Evolutionary conservation across 2,888 invertebrate species (phyloP).

Genomic region (Tillus elongatus): DNA sequence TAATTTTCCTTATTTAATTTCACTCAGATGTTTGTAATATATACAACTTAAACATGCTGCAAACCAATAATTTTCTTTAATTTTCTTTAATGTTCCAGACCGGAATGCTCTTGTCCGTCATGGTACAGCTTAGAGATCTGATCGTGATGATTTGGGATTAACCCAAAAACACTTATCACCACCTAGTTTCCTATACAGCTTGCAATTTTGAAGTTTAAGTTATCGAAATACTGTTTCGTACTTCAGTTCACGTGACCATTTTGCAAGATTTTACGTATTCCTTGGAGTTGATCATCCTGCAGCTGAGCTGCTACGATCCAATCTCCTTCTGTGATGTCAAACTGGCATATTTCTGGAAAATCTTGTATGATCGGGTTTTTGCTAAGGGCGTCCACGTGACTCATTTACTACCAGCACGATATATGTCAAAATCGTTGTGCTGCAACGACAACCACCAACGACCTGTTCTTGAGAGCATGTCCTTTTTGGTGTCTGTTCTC

Average conservation of each 20-base stretch:
- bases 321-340: constrained; percentile 15
- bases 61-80: constrained; percentile 18
- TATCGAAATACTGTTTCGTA: no score
- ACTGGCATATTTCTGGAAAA: constrained; percentile 14
- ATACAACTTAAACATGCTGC: constrained; percentile 34
- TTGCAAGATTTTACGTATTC: no score
- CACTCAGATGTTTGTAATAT: no score
- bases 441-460: neutral
- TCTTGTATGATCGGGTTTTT: constrained; percentile 5
- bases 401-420: neutral
- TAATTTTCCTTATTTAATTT: constrained; percentile 27
- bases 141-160: no score
- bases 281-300: constrained; percentile 2
- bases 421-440: neutral
- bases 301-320: constrained; percentile 1
- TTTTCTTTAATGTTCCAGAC: no score
- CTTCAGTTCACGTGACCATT: no score
- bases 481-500: neutral
- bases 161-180: no score
- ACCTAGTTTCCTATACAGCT: no score
- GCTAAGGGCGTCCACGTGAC: neutral
- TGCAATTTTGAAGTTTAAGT: constrained; percentile 18
- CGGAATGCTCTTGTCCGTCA: no score
- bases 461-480: neutral
- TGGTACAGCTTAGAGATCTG: no score